A percentile compares a stretch with the other conserved stretches of the same genome.
Evolutionary conservation across 2,797 vertebrate species (phyloP).

Genomic region (Ibycter americanus): DNA sequence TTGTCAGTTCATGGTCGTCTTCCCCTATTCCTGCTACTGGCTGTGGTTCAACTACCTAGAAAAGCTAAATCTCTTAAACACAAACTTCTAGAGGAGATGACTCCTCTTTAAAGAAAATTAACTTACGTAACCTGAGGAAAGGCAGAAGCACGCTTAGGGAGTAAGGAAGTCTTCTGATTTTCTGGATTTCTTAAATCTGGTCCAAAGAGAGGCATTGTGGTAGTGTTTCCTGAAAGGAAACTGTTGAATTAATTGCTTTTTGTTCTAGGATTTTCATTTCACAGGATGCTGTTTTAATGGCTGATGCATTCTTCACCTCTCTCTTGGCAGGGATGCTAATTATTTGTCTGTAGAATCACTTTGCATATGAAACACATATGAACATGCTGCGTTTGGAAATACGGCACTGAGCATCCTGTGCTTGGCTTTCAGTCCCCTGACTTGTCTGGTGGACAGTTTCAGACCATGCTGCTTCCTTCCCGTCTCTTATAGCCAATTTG

Average conservation of each 20-base stretch:
- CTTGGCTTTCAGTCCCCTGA: constrained; percentile 14
- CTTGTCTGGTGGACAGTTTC: constrained; percentile 30
- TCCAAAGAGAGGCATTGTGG: constrained; percentile 22
- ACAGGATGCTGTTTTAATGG: constrained; percentile 38
- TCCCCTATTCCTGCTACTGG: not conserved
- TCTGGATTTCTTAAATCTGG: constrained; percentile 26
- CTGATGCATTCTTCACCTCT: constrained; percentile 31
- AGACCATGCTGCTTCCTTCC: constrained; percentile 39
- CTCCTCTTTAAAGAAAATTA: constrained; percentile 29
- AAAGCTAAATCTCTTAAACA: constrained; percentile 51
- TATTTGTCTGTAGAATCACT: constrained; percentile 59
- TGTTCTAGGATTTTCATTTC: constrained; percentile 22
- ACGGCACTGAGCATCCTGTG: not conserved
- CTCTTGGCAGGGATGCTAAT: constrained; percentile 38
- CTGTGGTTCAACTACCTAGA: not conserved
- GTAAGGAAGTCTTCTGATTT: constrained; percentile 7
- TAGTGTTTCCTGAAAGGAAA: constrained; percentile 37
- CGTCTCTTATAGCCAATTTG: not conserved
- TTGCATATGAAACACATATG: not conserved
- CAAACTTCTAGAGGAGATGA: constrained; percentile 21
- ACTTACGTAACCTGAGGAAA: constrained; percentile 3
- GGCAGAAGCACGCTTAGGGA: not conserved
- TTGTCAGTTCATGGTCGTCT: not conserved
- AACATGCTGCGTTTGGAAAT: not conserved
- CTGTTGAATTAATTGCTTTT: constrained; percentile 32